Evolutionary conservation across 2,888 invertebrate species (phyloP).

Genomic region (Agrilus mali): DNA sequence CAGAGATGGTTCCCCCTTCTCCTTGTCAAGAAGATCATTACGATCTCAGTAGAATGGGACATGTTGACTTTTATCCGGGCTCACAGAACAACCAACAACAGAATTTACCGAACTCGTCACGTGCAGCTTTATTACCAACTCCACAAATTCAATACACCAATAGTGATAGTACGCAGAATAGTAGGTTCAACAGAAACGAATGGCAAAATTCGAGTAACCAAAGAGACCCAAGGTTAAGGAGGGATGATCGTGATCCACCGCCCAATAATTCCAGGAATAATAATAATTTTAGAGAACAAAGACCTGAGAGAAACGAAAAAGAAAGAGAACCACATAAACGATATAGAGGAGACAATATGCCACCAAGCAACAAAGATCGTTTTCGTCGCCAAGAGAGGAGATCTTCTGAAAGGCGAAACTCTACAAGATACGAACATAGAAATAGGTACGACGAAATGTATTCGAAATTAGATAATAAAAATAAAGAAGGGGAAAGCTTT

Average conservation of each 20-base stretch:
- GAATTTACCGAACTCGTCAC: too few species aligned
- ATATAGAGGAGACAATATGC: not conserved
- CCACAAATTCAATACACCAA: too few species aligned
- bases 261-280: not conserved
- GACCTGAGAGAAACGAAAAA: conserved; percentile 1
- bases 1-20: conserved; percentile 1
- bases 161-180: too few species aligned
- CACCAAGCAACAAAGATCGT: not conserved
- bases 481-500: conserved; percentile 26
- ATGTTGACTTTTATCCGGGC: conserved; percentile 13
- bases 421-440: conserved; percentile 9
- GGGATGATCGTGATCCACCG: not conserved
- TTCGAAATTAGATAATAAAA: conserved; percentile 9
- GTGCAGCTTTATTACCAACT: too few species aligned
- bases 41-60: conserved; percentile 12
- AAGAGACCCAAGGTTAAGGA: conserved; percentile 2
- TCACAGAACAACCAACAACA: conserved; percentile 1
- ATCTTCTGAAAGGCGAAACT: not conserved
- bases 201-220: not conserved
- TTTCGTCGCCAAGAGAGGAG: not conserved
- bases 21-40: conserved; percentile 6
- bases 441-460: conserved; percentile 15
- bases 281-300: not conserved
- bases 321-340: conserved; percentile 1
- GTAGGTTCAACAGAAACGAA: not conserved